Percentiles rank a stretch among this genome's conserved stretches.
These are phyloP conservation scores for Melanotaenia parkinsoni DNA, from an alignment of 2,797 vertebrate species.

Conservation along the genomic window DNA sequence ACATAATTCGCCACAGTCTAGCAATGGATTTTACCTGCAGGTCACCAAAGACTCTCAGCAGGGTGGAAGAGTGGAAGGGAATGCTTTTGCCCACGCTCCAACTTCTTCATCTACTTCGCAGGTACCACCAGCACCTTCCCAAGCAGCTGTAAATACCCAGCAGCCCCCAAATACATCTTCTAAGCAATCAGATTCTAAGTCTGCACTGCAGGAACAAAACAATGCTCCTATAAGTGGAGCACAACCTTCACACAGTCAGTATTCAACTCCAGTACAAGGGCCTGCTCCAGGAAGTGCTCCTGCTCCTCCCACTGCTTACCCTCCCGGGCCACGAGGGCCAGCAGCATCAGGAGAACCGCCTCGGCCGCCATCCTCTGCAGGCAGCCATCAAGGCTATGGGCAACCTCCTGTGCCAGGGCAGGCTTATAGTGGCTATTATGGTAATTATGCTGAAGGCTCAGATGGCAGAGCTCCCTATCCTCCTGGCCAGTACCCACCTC, in stretches of 20 bases:
- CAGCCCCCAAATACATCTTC: conserved; percentile 46
- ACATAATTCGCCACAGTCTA: conserved; percentile 71
- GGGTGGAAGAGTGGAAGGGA: conserved; percentile 65
- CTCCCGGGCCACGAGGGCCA: conserved; percentile 48
- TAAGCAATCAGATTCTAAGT: conserved; percentile 54
- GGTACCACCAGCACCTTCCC: conserved; percentile 49
- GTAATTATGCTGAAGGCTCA: conserved; percentile 85
- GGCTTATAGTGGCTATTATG: conserved; percentile 79
- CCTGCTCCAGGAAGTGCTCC: conserved; percentile 53
- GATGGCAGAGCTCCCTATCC: conserved; percentile 82
- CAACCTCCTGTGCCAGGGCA: conserved; percentile 70
- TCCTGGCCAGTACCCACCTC: conserved; percentile 78
- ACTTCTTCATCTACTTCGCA: conserved; percentile 49
- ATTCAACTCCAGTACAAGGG: conserved; percentile 52
- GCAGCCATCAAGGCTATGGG: conserved; percentile 84
- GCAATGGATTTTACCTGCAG: conserved; percentile 93
- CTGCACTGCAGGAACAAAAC: conserved; percentile 56
- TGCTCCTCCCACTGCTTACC: conserved; percentile 51
- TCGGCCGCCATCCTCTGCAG: conserved; percentile 82
- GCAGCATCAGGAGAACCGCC: conserved; percentile 74
- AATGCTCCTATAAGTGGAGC: conserved; percentile 42
- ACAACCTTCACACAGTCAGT: conserved; percentile 46
- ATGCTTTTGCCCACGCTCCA: conserved; percentile 49
- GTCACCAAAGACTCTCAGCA: conserved; percentile 90
- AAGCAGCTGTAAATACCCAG: conserved; percentile 51